A percentile compares a stretch with the other conserved stretches of the same genome.
These are phyloP conservation scores for Pachypanchax playfairii DNA, from an alignment of 2,113 vertebrate species.

Conservation along the genomic window DNA sequence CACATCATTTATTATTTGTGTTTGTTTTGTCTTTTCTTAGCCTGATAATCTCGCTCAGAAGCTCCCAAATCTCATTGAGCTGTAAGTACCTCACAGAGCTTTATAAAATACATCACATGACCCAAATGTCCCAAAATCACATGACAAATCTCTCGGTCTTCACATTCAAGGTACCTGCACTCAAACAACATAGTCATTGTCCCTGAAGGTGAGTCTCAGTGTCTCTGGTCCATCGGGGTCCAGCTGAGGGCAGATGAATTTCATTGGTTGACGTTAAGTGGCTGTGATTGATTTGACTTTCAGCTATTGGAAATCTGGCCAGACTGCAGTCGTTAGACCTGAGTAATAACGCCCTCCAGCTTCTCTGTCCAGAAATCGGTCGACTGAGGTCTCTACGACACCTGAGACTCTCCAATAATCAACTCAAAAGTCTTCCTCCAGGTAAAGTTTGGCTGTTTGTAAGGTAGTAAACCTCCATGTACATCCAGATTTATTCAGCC, in stretches of 20 bases:
- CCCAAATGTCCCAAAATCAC: too few species aligned
- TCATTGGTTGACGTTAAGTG: neutral
- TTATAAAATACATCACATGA: too few species aligned
- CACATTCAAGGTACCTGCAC: conserved; percentile 96
- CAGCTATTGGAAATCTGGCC: conserved; percentile 91
- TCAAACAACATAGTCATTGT: conserved; percentile 96
- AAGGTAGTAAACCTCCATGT: too few species aligned
- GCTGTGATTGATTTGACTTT: conserved; percentile 9
- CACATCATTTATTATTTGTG: neutral
- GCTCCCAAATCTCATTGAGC: conserved; percentile 96
- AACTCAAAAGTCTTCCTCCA: conserved; percentile 86
- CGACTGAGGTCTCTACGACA: conserved; percentile 90
- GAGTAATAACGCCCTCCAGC: conserved; percentile 92
- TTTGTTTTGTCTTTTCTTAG: conserved; percentile 71
- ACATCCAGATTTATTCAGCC: too few species aligned
- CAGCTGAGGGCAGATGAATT: neutral
- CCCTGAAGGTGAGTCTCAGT: conserved; percentile 87
- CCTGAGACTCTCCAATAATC: conserved; percentile 92
- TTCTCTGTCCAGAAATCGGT: conserved; percentile 94
- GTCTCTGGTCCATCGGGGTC: fast-evolving
- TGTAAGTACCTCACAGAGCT: conserved; percentile 84
- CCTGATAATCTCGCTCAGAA: conserved; percentile 97
- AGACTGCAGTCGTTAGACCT: conserved; percentile 94
- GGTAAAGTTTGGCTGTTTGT: conserved; percentile 35
- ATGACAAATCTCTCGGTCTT: too few species aligned